Conservation (phyloP, 2,888 invertebrate genomes). For the Volucella inflata region DNA sequence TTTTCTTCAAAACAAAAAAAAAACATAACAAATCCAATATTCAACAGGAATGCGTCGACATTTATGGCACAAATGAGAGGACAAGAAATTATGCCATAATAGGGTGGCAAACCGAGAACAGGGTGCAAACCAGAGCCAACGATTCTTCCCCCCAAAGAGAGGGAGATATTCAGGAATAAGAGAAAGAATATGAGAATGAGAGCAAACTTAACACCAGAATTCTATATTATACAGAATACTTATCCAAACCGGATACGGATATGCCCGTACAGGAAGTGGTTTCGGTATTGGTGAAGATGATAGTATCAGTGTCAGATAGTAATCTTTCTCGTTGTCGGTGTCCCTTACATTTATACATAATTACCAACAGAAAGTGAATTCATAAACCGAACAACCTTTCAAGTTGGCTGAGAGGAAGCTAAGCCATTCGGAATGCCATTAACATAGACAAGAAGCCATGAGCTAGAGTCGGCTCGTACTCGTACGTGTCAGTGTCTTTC, state of each 20-base stretch:
- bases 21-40: conserved; percentile 42
- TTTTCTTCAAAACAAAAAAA: conserved; percentile 13
- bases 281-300: too few relatives aligned
- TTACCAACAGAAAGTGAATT: too few relatives aligned
- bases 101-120: neutral
- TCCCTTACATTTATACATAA: too few relatives aligned
- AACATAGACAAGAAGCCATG: conserved; percentile 28
- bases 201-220: neutral
- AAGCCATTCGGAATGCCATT: too few relatives aligned
- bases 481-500: conserved; percentile 58
- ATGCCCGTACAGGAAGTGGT: too few relatives aligned
- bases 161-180: neutral
- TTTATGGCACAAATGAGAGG: conserved; percentile 49
- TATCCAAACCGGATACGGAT: too few relatives aligned
- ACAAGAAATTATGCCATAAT: conserved; percentile 40
- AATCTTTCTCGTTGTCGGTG: too few relatives aligned
- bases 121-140: too few relatives aligned
- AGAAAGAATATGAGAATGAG: conserved; percentile 5
- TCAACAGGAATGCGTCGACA: conserved; percentile 68
- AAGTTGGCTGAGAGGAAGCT: neutral
- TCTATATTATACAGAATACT: neutral
- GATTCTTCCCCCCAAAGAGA: too few relatives aligned
- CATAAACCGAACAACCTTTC: conserved; percentile 2
- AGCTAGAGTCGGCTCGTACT: conserved; percentile 22
- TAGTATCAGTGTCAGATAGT: too few relatives aligned